phyloP scores from a whole-genome alignment of 1,140 invertebrate species.

The Hermetia illucens region DNA sequence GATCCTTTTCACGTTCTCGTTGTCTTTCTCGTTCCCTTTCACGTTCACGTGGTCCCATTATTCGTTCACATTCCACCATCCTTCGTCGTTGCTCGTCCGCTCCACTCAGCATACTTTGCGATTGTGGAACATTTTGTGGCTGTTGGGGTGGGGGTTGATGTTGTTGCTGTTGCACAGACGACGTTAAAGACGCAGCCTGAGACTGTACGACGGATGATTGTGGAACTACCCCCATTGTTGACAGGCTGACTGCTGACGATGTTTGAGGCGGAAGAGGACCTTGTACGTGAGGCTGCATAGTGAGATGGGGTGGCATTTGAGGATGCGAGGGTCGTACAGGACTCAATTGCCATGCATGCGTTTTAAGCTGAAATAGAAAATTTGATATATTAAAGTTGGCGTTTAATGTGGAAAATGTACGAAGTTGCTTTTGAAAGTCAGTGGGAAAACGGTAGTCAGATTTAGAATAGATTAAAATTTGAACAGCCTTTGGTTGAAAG shows the following conservation, averaged over 20 bases:
- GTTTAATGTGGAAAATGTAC: too few relatives aligned
- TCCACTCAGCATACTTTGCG: background rate
- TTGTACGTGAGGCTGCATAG: background rate
- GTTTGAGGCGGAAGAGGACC: background rate
- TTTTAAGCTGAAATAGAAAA: too few relatives aligned
- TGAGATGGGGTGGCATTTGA: background rate
- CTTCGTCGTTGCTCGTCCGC: conserved; percentile 4
- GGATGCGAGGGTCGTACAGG: conserved; percentile 1
- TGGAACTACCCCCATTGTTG: background rate
- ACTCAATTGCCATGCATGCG: conserved; percentile 5
- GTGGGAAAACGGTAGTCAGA: too few relatives aligned
- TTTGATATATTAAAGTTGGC: too few relatives aligned
- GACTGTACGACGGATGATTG: background rate
- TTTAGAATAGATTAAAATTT: too few relatives aligned
- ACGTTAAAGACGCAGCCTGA: background rate
- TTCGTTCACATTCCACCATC: conserved; percentile 15
- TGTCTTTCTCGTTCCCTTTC: conserved; percentile 6
- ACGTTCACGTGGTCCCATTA: conserved; percentile 8
- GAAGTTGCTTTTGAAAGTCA: too few relatives aligned
- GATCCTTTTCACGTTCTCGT: conserved; percentile 16
- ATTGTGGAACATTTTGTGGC: background rate
- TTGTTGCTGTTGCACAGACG: background rate
- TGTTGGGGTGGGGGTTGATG: background rate
- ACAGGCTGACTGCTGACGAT: background rate
- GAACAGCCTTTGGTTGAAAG: too few relatives aligned